Base-by-base conservation (phyloP, 2,888 invertebrate genomes). In the Troides aeacus region DNA sequence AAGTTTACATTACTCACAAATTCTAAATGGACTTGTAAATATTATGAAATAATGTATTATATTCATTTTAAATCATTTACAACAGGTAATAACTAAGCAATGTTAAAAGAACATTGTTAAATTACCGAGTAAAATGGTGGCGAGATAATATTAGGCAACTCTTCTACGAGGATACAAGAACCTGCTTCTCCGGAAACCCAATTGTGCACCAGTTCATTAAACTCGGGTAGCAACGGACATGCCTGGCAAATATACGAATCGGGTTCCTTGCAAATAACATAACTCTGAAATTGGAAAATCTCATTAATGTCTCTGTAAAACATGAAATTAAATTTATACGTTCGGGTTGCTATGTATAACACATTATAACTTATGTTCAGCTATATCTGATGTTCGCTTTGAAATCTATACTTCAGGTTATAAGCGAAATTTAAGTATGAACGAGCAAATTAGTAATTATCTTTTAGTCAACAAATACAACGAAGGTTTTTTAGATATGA, bases 241-340 rank as follows among this genome's bases (percentile, higher is more conserved):
- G 78, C 74, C 21, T 80, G 64, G 73, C 89, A 90, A 62, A 73
- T 70, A 39, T 77, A 75, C 7, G 82, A 76, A 63, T 77, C 73
- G 2, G 81, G 76, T 18, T 81, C 76, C 74, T 81, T 81, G 74
- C 88, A 89, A 61, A 88, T 75, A 59, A 87, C 66, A 72, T 79
- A 78, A 39, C 75, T 70, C 85, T 87, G 82, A 70, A 83, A 81
- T 2, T 58, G 8, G n/a, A 23, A 58, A 21, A 23, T 58, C 12
- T 23, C 2, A 58, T 58, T 23, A 23, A 58, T 8, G 23, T 10
- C 12, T 58, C 12, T 24, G 6, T 23, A 23, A 58, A 12, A 58
- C 23, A 23, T 7, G 2, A 58, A 23, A 10, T 50, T 2, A 17
- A 42, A 1, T 10, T 42, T 42, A 1, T 42, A 12, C 42, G 12